phyloP scores from a whole-genome alignment of 2,113 vertebrate species.

The Urocynchramus pylzowi region DNA sequence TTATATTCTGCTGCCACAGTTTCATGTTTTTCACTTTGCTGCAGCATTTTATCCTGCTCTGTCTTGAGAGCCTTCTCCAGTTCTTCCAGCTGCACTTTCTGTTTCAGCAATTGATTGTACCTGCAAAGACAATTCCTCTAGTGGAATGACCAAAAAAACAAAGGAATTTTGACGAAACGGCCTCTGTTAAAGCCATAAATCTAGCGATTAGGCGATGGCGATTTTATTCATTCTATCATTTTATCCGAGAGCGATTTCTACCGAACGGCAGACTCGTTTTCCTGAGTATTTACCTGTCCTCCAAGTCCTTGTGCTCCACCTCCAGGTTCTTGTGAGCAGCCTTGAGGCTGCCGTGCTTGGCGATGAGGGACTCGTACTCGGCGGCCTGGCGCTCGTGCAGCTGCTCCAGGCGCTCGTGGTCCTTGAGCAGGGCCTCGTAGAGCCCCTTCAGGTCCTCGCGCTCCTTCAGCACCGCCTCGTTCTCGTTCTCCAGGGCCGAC shows the following conservation, averaged over 20 bases:
- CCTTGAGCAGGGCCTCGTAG: constrained; percentile 90
- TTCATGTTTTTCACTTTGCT: constrained; percentile 86
- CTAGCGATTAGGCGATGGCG: not conserved
- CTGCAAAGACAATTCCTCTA: constrained; percentile 54
- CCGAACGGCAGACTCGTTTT: not conserved
- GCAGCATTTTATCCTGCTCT: constrained; percentile 90
- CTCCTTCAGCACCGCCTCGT: constrained; percentile 83
- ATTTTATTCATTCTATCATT: not conserved
- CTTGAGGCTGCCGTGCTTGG: constrained; percentile 91
- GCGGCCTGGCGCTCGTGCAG: constrained; percentile 91
- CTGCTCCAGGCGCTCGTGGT: constrained; percentile 92
- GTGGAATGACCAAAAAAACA: not conserved
- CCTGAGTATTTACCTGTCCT: constrained; percentile 82
- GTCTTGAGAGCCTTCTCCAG: constrained; percentile 87
- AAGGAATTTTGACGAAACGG: not conserved
- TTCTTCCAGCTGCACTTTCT: constrained; percentile 90
- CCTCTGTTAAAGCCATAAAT: not conserved
- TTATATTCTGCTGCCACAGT: constrained; percentile 83
- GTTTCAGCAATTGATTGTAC: constrained; percentile 92
- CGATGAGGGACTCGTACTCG: constrained; percentile 90
- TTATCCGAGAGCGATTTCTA: not conserved
- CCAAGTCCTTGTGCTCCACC: constrained; percentile 90
- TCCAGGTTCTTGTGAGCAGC: constrained; percentile 90
- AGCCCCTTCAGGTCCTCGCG: constrained; percentile 86
- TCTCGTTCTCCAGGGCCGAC: constrained; percentile 87